Base-by-base conservation (phyloP, 2,113 vertebrate species). In the Sander lucioperca region DNA sequence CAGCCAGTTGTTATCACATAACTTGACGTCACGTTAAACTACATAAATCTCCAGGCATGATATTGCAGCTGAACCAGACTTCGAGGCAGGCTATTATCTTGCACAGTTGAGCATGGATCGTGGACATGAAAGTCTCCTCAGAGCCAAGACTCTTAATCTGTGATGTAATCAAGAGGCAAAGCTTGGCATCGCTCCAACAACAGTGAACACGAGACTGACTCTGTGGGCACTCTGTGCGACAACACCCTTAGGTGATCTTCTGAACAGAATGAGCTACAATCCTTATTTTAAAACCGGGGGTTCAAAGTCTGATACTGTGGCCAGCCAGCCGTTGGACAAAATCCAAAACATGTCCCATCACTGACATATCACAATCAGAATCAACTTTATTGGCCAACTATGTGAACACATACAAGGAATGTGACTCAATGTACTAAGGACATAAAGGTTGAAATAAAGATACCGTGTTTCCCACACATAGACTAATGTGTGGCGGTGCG, bases 81-180 rank as follows among this genome's bases (percentile, higher is more conserved):
- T 80, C 51, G 76, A 80, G 67, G 50, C 57, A 21, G 70, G 5
- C 64, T 57, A 45, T 89, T 50, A 73, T 83, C 68, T 56, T 53
- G 76, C 54, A 65, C 69, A 78, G 68, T 58, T 61, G 54, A 88
- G 59, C 67, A 39, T 25, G 77, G 56, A 66, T 59, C 43, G 58
- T 74, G 62, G 74, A 87, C 72, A 82, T 71, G 27, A 72, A 77
- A 58, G 68, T 82, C 82, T 87, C 53, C 39, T 74, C n/a, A 23
- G 68, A 51, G 79, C 75, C 74, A 80, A 79, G 74, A 64, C 68
- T 84, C 66, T 39, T 83, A 76, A 87, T 86, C 82, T 80, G 76
- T 90, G 90, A 86, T 91, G 84, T 87, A 87, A 93, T 88, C 65
- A 74, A 69, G 86, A 86, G 48, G 83, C 67, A 73, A 72, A 85